Evolutionary conservation across 2,113 vertebrate genomes (phyloP), one percentile per base, ranked within the genome.

Genomic region (Rhegmatorhina hoffmannsi): DNA sequence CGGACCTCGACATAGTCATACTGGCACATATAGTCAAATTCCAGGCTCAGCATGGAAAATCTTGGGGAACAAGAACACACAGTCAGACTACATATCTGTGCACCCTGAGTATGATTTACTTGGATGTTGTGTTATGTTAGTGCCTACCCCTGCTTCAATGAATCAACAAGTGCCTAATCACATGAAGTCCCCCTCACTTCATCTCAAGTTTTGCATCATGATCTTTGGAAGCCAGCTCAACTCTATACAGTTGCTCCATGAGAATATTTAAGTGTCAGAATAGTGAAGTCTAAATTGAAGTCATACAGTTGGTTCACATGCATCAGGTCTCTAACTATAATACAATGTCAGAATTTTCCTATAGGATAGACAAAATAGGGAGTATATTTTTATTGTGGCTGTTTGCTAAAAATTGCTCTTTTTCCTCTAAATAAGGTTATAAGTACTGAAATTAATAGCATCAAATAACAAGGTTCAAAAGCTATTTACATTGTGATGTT

Each of bases 1-100:
- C 99, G 98, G 76, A 99, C 96, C 92, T 99, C 99, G 44, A 99
- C 97, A 1, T 98, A 99, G 97, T 99, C 99, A 36, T 99, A 99
- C n/a, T 98, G 99, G 96, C 99, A 99, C 97, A 98, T 98, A 62
- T 98, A 99, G 85, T 99, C 99, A 93, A 98, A 99, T 97, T 99
- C 99, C 97, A 99, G 95, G 81, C 99, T 99, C 91, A 99, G 62
- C 99, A 99, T 99, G 97, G 99, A 98, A 94, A 99, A 99, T 96
- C 99, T 99, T 96, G 15, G 69, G 76, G 63, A 33, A 28, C 34
- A 90, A 52, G 80, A 43, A 87, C 38, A 81, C 34, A 82, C 10
- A 44, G 24, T 92, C 69, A 96, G 64, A 58, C 13, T 64, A 29
- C 33, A 80, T 44, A 36, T 33, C n/a, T 59, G 8, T 40, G 44